Conservation (phyloP, 2,888 invertebrate genomes). For the Schrankia costaestrigalis region DNA sequence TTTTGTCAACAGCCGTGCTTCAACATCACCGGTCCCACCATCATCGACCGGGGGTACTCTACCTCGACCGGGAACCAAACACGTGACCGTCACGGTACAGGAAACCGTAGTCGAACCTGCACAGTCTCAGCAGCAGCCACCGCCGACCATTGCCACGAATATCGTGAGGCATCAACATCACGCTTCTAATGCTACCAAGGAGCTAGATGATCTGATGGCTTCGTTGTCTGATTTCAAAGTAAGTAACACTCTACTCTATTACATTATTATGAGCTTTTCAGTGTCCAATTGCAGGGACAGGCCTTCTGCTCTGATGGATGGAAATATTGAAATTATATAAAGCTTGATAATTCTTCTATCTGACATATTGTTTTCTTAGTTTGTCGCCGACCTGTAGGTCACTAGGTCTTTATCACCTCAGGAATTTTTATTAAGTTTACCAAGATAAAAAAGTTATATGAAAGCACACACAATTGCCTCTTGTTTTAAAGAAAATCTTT, state of each 20-base stretch:
- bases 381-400: too few relatives aligned
- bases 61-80: slow-evolving; percentile 78
- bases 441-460: too few relatives aligned
- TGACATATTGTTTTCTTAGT: too few relatives aligned
- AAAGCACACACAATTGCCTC: too few relatives aligned
- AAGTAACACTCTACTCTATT: slow-evolving; percentile 8
- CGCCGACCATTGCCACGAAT: slow-evolving; percentile 34
- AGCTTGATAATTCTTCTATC: too few relatives aligned
- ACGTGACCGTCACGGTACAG: slow-evolving; percentile 79
- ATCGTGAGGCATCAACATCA: slow-evolving; percentile 57
- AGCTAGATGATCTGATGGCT: slow-evolving; percentile 97
- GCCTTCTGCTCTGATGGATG: too few relatives aligned
- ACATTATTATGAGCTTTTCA: too few relatives aligned
- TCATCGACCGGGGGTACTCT: slow-evolving; percentile 53
- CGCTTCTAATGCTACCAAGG: slow-evolving; percentile 95
- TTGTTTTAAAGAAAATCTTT: too few relatives aligned
- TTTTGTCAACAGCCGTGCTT: slow-evolving; percentile 50
- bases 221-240: slow-evolving; percentile 97
- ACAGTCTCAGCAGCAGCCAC: slow-evolving; percentile 57
- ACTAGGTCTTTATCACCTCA: too few relatives aligned
- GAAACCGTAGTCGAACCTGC: slow-evolving; percentile 78
- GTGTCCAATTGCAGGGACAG: too few relatives aligned
- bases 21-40: slow-evolving; percentile 57
- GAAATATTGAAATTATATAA: too few relatives aligned
- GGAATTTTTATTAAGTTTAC: too few relatives aligned